A percentile compares a stretch with the other conserved stretches of the same genome.
These are phyloP conservation scores for Heliconius hortense DNA, from an alignment of 2,888 invertebrate species.

Conservation along the genomic window DNA sequence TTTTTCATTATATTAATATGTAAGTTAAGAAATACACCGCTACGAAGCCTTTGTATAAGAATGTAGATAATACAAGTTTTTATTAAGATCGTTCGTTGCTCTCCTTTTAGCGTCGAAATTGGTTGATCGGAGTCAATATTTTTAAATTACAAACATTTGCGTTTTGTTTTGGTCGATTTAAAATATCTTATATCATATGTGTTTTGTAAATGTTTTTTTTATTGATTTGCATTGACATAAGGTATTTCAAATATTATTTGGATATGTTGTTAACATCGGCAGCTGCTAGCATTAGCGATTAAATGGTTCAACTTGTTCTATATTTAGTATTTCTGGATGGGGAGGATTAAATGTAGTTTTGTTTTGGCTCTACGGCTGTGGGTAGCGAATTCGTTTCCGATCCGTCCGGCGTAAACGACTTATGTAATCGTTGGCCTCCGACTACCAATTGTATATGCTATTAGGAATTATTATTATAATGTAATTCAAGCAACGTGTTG, in stretches of 20 bases:
- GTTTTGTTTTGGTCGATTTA: conserved; percentile 8
- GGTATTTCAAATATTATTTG: conserved; percentile 5
- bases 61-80: conserved; percentile 30
- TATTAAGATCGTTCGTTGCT: conserved; percentile 29
- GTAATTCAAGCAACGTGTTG: conserved; percentile 18
- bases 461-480: conserved; percentile 23
- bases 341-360: conserved; percentile 7
- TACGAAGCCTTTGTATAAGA: conserved; percentile 27
- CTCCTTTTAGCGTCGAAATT: conserved; percentile 26
- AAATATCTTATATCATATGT: not conserved
- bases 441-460: conserved; percentile 16
- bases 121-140: conserved; percentile 17
- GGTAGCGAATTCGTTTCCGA: conserved; percentile 19
- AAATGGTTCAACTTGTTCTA: conserved; percentile 1
- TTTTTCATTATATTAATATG: conserved; percentile 19
- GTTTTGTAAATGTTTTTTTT: conserved; percentile 1
- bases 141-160: conserved; percentile 7
- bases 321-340: not conserved
- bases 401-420: conserved; percentile 16
- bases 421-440: conserved; percentile 18
- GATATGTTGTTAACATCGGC: not conserved
- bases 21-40: conserved; percentile 28
- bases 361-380: not conserved
- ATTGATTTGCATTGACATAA: conserved; percentile 7
- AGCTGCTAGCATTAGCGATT: not conserved